Evolutionary conservation across 2,797 vertebrate genomes (phyloP).

Genomic region (Cyprinella venusta): DNA sequence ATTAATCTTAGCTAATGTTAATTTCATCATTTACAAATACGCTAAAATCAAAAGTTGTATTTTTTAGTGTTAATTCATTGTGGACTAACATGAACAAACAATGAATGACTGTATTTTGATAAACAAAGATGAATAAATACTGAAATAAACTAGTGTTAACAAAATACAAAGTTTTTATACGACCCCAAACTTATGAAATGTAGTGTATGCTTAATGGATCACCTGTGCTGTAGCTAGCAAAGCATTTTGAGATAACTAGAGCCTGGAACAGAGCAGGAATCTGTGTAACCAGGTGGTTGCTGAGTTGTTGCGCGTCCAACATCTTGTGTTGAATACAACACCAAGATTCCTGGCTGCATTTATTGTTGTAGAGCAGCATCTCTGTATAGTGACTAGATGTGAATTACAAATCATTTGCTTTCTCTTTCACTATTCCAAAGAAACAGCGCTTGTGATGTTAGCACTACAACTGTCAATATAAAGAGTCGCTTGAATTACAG

Average conservation of each 20-base stretch:
- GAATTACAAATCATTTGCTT: conserved; percentile 33
- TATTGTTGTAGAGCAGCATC: conserved; percentile 5
- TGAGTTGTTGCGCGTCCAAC: neutral
- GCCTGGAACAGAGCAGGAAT: neutral
- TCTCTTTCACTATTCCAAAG: conserved; percentile 4
- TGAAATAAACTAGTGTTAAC: too few species aligned
- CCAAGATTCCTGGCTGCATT: neutral
- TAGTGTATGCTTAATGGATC: neutral
- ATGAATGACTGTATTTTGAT: too few species aligned
- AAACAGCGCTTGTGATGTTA: neutral
- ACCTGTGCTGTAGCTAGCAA: neutral
- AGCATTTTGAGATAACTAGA: neutral
- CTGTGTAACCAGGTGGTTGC: neutral
- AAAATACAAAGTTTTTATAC: too few species aligned
- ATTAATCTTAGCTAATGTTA: too few species aligned
- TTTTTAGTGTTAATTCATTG: too few species aligned
- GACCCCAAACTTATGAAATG: neutral
- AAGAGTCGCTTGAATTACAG: conserved; percentile 26
- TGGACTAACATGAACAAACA: too few species aligned
- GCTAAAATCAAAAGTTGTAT: too few species aligned
- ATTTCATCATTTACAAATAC: too few species aligned
- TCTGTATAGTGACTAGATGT: neutral
- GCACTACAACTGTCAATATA: neutral
- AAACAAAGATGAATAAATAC: too few species aligned
- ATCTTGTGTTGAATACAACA: neutral